Base-by-base conservation (phyloP, 2,113 vertebrate genomes). In the Reinhardtius hippoglossoides region DNA sequence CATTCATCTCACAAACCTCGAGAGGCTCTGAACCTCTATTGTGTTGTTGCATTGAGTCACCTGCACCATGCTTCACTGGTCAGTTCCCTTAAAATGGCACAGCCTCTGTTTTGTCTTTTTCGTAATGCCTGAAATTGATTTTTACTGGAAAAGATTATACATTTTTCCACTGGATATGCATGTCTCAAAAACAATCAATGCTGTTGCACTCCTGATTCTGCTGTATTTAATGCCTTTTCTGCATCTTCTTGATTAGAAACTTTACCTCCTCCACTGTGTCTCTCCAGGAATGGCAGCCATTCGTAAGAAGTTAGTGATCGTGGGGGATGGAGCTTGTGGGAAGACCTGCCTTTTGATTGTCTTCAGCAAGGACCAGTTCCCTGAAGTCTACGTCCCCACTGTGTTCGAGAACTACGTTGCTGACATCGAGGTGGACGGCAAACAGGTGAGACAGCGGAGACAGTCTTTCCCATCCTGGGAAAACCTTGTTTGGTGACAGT, bases 361-460 rank as follows among this genome's bases (percentile, higher is more conserved):
- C 80, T 99, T 99, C 93, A 99, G 98, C 94, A 99, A 99, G 94
- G 98, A 99, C 92, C 98, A 99, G 93, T 99, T 99, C 87, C 98
- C 98, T 16, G 98, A 99, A 83, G 98, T 99, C 16, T 99, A 99
- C 37, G 98, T 99, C 58, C 98, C 98, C 81, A 99, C 98, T 0
- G 98, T 99, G 89, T 99, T 99, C 76, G 98, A 99, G 94, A 99
- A 99, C 91, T 99, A 99, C 48, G 98, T 99, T 74, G 98, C 98
- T 75, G 98, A 99, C 94, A 99, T 99, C 1, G 97, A 99, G 91
- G 98, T 99, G 92, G 98, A 99, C 76, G 84, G 96, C 79, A 99
- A 99, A 92, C 98, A 99, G 96, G 98, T 99, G 61, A 93, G 91
- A 58, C 44, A 5, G 3, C 2, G n/a, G 7, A 18, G 12, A 4